A percentile compares a stretch with the other conserved stretches of the same genome.
phyloP scores from a whole-genome alignment of 2,888 invertebrate genomes.

The Dyspetes luteomarginatus region DNA sequence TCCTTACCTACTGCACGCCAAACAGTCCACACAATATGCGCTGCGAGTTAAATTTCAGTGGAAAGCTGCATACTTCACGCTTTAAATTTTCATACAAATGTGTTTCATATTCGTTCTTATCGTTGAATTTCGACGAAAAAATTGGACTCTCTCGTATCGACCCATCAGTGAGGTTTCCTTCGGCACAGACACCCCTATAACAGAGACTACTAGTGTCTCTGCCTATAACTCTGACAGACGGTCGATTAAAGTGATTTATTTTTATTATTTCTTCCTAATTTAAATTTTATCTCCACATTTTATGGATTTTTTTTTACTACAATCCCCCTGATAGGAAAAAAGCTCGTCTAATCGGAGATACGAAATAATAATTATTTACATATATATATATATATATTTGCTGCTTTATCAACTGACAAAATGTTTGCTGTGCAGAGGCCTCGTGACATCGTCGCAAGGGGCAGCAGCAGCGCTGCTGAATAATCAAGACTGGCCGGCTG shows the following conservation, averaged over 20 bases:
- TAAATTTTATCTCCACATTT: too few relatives aligned
- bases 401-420: conserved; percentile 54
- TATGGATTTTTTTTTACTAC: too few relatives aligned
- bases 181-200: background rate
- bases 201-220: background rate
- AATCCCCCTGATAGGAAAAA: too few relatives aligned
- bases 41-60: too few relatives aligned
- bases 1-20: background rate
- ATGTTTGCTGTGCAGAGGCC: conserved; percentile 3
- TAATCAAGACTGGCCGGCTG: conserved; percentile 65
- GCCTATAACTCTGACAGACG: background rate
- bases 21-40: too few relatives aligned
- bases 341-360: too few relatives aligned
- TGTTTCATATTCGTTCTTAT: background rate
- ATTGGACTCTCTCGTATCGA: conserved; percentile 1
- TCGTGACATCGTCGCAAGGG: conserved; percentile 44
- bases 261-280: background rate
- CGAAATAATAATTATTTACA: background rate
- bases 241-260: background rate
- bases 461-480: conserved; percentile 69
- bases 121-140: background rate
- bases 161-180: background rate
- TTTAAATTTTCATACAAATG: too few relatives aligned
- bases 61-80: too few relatives aligned
- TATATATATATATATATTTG: background rate